Evolutionary conservation across 2,888 invertebrate genomes (phyloP).

Genomic region (Cephus pulcher): DNA sequence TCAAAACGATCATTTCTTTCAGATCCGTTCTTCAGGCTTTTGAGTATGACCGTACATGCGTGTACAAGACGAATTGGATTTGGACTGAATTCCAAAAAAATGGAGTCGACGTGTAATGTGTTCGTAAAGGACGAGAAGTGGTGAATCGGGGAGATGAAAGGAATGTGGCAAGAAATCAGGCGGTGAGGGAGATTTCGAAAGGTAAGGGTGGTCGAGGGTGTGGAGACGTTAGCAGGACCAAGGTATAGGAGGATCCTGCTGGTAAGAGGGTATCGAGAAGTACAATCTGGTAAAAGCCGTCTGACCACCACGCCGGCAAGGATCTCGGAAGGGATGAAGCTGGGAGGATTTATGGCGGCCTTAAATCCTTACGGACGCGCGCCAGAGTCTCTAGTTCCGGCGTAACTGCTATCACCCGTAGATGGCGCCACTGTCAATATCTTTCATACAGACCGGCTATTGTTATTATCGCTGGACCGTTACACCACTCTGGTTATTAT

Average conservation of each 20-base stretch:
- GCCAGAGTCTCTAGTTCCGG: not conserved
- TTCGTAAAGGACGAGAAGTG: conserved; percentile 11
- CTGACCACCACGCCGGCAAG: conserved; percentile 43
- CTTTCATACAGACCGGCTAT: too few species aligned
- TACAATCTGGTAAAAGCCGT: conserved; percentile 62
- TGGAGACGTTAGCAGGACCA: conserved; percentile 19
- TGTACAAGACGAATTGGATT: too few species aligned
- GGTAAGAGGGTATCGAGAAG: conserved; percentile 40
- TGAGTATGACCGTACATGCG: too few species aligned
- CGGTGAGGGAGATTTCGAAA: not conserved
- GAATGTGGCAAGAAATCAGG: not conserved
- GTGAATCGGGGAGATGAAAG: not conserved
- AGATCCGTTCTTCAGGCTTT: too few species aligned
- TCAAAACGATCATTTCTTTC: too few species aligned
- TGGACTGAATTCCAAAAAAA: too few species aligned
- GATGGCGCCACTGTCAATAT: not conserved
- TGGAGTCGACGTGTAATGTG: not conserved
- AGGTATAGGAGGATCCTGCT: conserved; percentile 8
- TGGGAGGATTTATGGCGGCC: conserved; percentile 56
- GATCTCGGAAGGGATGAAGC: conserved; percentile 52
- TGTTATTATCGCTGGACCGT: too few species aligned
- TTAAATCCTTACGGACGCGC: conserved; percentile 50
- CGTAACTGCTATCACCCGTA: conserved; percentile 2
- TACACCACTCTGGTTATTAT: too few species aligned
- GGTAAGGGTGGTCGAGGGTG: conserved; percentile 19